These are phyloP conservation scores for Macaca nemestrina DNA, from an alignment of 2,113 vertebrate genomes.

Conservation along the genomic window DNA sequence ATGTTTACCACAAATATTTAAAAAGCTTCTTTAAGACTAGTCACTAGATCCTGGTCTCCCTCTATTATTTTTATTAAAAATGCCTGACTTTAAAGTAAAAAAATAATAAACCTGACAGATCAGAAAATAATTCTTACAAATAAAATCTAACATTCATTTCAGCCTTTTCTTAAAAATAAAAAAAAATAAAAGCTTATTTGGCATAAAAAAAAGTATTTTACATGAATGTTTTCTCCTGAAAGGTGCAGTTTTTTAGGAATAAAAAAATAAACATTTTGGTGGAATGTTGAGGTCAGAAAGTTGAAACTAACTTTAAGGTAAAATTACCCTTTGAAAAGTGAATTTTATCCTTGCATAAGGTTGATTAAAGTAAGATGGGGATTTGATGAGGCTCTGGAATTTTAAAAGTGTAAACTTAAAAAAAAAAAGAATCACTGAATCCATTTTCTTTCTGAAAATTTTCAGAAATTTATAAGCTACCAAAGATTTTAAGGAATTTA, in stretches of 20 bases:
- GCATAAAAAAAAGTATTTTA: not conserved
- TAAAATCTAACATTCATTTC: not conserved
- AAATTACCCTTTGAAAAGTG: constrained; percentile 67
- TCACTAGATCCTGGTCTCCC: not conserved
- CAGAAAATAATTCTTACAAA: not conserved
- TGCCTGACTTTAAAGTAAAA: not conserved
- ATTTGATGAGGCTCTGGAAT: constrained; percentile 19
- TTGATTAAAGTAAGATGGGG: constrained; percentile 53
- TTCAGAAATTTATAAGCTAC: not conserved
- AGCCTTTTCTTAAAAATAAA: not conserved
- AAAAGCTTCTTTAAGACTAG: not conserved
- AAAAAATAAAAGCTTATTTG: not conserved
- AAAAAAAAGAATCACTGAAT: constrained; percentile 63
- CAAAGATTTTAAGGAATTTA: not conserved
- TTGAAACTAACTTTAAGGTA: constrained; percentile 65
- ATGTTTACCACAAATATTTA: not conserved
- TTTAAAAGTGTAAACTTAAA: constrained; percentile 67
- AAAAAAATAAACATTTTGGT: not conserved
- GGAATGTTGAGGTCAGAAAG: not conserved
- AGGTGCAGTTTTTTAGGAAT: not conserved
- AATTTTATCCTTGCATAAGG: constrained; percentile 48
- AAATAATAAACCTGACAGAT: not conserved
- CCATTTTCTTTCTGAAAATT: constrained; percentile 39
- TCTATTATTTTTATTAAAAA: not conserved
- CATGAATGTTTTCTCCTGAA: not conserved